Evolutionary conservation across 2,797 vertebrate genomes (phyloP).

Genomic region (Buceros bicornis): DNA sequence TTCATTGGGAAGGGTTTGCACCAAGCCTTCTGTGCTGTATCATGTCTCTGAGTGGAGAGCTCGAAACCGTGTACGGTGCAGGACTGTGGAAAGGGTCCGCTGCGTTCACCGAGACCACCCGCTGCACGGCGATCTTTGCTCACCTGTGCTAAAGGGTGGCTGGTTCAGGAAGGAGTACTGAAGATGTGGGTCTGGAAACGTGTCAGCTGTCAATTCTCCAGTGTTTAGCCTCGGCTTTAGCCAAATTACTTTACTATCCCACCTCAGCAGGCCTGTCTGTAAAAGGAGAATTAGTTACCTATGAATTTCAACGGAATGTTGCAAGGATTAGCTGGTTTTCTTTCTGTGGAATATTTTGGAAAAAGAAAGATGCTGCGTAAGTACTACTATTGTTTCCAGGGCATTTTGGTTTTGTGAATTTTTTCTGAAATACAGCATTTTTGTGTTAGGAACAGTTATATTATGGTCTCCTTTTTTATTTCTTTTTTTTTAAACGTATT

Average conservation of each 20-base stretch:
- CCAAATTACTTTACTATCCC: background rate
- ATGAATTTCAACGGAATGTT: background rate
- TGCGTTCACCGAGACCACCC: background rate
- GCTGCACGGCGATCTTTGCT: background rate
- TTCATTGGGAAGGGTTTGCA: background rate
- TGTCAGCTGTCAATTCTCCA: background rate
- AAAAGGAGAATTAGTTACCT: background rate
- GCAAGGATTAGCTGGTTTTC: background rate
- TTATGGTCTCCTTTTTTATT: background rate
- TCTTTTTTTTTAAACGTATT: background rate
- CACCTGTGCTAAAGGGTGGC: background rate
- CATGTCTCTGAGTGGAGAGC: background rate
- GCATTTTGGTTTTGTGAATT: background rate
- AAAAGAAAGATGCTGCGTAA: background rate
- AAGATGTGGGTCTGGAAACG: background rate
- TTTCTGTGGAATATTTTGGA: background rate
- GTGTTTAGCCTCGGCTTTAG: background rate
- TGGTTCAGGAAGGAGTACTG: background rate
- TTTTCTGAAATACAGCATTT: background rate
- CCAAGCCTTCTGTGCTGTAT: background rate
- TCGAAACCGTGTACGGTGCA: accelerated
- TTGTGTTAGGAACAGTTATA: background rate
- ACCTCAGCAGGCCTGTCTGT: background rate
- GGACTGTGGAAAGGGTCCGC: background rate
- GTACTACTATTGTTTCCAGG: background rate